Evolutionary conservation across 2,797 vertebrate genomes (phyloP), one percentile per base, ranked within the genome.

Genomic region (Accipiter fasciatus): DNA sequence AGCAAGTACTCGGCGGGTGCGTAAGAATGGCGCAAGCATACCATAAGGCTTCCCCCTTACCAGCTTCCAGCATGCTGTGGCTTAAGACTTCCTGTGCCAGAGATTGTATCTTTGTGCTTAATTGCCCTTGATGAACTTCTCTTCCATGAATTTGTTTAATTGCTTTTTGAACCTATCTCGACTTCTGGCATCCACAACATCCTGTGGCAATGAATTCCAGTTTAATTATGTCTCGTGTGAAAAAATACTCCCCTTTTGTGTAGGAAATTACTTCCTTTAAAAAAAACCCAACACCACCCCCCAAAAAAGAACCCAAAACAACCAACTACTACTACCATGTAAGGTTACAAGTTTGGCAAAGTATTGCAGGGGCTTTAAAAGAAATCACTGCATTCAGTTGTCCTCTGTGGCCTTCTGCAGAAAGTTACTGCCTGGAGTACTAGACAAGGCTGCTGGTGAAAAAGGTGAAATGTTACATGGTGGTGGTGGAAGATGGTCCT

Each of bases 191-290:
- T 95, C 91, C 94, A 97, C 93, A 95, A 97, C 96, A 97, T 97
- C 97, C 97, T 97, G 97, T 97, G 96, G 97, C 94, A 95, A 92
- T 88, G 96, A 95, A 97, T 97, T 97, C 94, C 93, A 97, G 91
- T 96, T 97, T 95, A 97, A 97, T 97, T 96, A 95, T 94, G 94
- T 92, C 93, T 94, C 91, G 79, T 61, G 92, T 95, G 93, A 96
- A 97, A 95, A 97, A 95, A 95, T 94, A 91, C 89, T 97, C 97
- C 93, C 94, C 69, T 97, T 97, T 95, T 86, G 82, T 97, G 89
- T 93, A 90, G 89, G 94, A 97, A 97, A 97, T 95, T 93, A 69
- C 84, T 97, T 96, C 93, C 96, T 94, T 85, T 15, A 31, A 79
- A 47, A 47, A 47, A 47, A 47, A 47, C 13, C 2, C 4, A 22